These are phyloP conservation scores for Dasyurus viverrinus DNA, from an alignment of 2,113 vertebrate species.

Conservation along the genomic window DNA sequence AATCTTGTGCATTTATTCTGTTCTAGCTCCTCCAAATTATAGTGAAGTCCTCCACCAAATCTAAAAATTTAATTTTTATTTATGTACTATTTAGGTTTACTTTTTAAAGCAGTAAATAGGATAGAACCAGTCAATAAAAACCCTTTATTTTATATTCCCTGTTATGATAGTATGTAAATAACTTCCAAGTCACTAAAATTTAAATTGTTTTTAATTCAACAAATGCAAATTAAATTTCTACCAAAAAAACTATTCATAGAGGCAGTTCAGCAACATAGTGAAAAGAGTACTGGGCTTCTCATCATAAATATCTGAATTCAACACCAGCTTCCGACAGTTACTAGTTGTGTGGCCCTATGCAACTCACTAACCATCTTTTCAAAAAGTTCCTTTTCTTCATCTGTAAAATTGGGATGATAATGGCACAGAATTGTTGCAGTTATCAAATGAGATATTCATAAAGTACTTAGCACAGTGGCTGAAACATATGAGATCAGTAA, in stretches of 20 bases:
- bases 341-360: background rate
- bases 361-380: conserved; percentile 4
- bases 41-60: background rate
- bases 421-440: background rate
- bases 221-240: background rate
- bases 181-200: background rate
- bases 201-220: background rate
- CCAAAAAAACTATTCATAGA: background rate
- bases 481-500: background rate
- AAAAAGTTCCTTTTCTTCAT: background rate
- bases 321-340: background rate
- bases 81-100: background rate
- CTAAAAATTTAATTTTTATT: background rate
- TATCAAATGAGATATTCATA: background rate
- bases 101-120: background rate
- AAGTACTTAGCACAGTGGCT: background rate
- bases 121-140: background rate
- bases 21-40: background rate
- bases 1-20: background rate
- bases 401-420: background rate
- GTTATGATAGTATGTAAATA: background rate
- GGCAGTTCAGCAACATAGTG: background rate
- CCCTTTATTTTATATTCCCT: background rate
- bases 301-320: background rate
- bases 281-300: background rate